A percentile compares a stretch with the other conserved stretches of the same genome.
Evolutionary conservation across 2,113 vertebrate species (phyloP).

Genomic region (Hyperopisus bebe): DNA sequence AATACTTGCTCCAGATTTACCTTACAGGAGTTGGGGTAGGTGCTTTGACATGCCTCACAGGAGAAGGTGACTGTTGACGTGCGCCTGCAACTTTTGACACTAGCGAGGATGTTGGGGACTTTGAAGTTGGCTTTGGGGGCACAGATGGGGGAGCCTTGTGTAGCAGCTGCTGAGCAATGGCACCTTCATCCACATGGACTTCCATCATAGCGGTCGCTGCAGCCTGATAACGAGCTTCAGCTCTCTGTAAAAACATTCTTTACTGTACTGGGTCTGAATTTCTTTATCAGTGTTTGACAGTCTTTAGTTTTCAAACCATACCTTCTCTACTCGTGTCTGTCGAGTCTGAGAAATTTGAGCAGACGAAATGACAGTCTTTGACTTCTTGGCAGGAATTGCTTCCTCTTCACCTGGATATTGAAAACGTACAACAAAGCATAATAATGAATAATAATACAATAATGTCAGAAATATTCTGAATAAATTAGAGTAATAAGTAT

Average conservation of each 20-base stretch:
- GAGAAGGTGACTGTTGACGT: conserved; percentile 91
- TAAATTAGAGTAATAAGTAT: background rate
- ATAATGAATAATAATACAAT: background rate
- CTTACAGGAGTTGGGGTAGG: conserved; percentile 86
- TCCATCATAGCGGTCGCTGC: conserved; percentile 74
- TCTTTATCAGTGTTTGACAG: background rate
- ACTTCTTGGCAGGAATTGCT: conserved; percentile 89
- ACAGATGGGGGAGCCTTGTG: conserved; percentile 92
- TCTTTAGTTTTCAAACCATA: conserved; percentile 36
- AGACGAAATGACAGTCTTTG: conserved; percentile 84
- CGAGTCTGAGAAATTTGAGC: conserved; percentile 84
- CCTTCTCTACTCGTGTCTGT: conserved; percentile 83
- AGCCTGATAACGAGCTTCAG: conserved; percentile 82
- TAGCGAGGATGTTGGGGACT: conserved; percentile 76
- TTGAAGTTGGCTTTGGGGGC: conserved; percentile 83
- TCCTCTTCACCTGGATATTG: conserved; percentile 75
- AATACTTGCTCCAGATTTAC: conserved; percentile 53
- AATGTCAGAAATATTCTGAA: background rate
- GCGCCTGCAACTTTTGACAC: conserved; percentile 70
- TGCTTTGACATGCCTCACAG: conserved; percentile 87
- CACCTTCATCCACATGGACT: conserved; percentile 72
- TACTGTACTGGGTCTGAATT: background rate
- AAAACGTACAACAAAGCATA: background rate
- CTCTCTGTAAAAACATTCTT: conserved; percentile 57
- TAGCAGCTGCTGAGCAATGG: conserved; percentile 71